These are phyloP conservation scores for Perithous albicinctus DNA, from an alignment of 2,888 invertebrate species.

Conservation along the genomic window DNA sequence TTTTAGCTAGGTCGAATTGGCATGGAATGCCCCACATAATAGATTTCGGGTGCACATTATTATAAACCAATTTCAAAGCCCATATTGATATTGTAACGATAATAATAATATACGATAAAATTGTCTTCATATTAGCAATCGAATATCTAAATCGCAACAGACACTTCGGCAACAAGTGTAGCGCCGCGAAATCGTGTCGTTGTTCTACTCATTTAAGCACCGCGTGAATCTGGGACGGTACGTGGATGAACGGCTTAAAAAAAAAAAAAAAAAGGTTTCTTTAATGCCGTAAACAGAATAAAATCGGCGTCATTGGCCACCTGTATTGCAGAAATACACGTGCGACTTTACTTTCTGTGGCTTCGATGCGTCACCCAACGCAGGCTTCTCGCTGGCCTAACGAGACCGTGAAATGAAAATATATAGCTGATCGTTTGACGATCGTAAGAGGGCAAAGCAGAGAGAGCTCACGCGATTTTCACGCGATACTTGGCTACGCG, in stretches of 20 bases:
- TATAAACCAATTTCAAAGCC: too few relatives aligned
- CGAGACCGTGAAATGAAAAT: constrained; percentile 15
- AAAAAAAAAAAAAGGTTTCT: too few relatives aligned
- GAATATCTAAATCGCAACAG: background rate
- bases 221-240: background rate
- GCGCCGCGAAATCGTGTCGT: background rate
- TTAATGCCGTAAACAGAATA: constrained; percentile 26
- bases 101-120: background rate
- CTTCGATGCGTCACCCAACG: constrained; percentile 16
- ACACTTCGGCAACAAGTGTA: background rate
- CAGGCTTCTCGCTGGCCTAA: background rate
- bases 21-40: too few relatives aligned
- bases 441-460: background rate
- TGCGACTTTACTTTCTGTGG: background rate
- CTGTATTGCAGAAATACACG: background rate
- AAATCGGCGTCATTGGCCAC: background rate
- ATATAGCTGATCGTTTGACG: background rate
- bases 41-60: too few relatives aligned
- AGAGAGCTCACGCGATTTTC: constrained; percentile 30
- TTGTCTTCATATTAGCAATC: background rate
- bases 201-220: background rate
- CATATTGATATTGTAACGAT: background rate
- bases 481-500: constrained; percentile 4
- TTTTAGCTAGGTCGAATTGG: too few relatives aligned
- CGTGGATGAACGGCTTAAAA: background rate